A percentile compares a stretch with the other conserved stretches of the same genome.
Conservation (phyloP, 2,113 vertebrate species). For the Solea solea region DNA sequence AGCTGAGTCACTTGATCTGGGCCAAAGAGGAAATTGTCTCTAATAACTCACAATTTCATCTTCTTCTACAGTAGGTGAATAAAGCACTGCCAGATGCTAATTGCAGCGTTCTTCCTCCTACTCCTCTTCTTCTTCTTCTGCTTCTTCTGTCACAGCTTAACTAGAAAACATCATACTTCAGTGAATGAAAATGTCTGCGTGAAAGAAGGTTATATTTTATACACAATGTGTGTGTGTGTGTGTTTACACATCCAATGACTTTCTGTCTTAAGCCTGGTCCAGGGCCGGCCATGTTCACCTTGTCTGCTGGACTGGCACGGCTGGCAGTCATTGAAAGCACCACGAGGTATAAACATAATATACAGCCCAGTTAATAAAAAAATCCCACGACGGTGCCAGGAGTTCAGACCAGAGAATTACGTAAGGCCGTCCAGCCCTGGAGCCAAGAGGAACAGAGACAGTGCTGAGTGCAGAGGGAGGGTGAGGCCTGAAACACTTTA, state of each 20-base stretch:
- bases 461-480: neutral
- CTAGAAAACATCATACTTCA: neutral
- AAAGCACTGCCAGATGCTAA: neutral
- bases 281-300: slow-evolving; percentile 40
- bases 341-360: slow-evolving; percentile 67
- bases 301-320: slow-evolving; percentile 35
- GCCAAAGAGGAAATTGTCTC: neutral
- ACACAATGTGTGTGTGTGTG: slow-evolving; percentile 3
- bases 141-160: slow-evolving; percentile 1
- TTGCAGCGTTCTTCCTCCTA: neutral
- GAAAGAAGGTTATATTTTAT: too few species aligned
- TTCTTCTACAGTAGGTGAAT: neutral
- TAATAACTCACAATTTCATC: neutral
- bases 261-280: slow-evolving; percentile 23
- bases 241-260: neutral
- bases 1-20: neutral
- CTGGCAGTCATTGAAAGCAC: slow-evolving; percentile 22
- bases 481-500: neutral
- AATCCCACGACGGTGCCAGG: slow-evolving; percentile 38
- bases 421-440: slow-evolving; percentile 40
- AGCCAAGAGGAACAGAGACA: slow-evolving; percentile 10
- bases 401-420: slow-evolving; percentile 42
- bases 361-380: slow-evolving; percentile 54
- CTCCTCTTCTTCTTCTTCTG: too few species aligned
- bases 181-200: neutral